These are phyloP conservation scores for Conistra vaccinii DNA, from an alignment of 2,888 invertebrate genomes.

Conservation along the genomic window DNA sequence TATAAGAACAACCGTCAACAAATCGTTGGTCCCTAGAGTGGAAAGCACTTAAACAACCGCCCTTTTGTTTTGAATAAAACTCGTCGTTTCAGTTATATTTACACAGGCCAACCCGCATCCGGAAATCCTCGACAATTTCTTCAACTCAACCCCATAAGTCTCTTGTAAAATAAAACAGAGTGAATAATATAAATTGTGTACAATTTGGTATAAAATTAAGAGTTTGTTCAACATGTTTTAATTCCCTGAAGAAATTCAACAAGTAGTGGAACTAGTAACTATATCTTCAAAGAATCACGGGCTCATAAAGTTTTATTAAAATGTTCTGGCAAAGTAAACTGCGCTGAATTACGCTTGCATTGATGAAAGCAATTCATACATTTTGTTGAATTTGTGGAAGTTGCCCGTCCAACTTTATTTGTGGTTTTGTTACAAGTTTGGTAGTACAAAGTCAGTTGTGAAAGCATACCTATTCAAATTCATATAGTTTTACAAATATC, in stretches of 20 bases:
- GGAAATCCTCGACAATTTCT: constrained; percentile 36
- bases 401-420: background rate
- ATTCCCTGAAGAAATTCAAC: constrained; percentile 44
- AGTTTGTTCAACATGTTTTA: constrained; percentile 23
- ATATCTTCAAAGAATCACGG: background rate
- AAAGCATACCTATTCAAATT: background rate
- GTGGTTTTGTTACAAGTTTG: background rate
- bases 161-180: constrained; percentile 29
- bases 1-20: constrained; percentile 18
- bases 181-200: constrained; percentile 24
- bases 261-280: constrained; percentile 35
- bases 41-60: constrained; percentile 43
- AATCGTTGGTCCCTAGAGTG: constrained; percentile 21
- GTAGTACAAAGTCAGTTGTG: background rate
- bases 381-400: background rate
- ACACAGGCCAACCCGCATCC: constrained; percentile 33
- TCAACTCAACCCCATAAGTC: constrained; percentile 12
- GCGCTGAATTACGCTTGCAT: background rate
- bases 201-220: constrained; percentile 9
- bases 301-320: constrained; percentile 23
- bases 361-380: constrained; percentile 11
- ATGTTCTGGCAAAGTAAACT: constrained; percentile 2
- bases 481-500: background rate
- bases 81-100: constrained; percentile 47
- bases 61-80: constrained; percentile 51